Percentiles rank a stretch among this genome's conserved stretches.
Evolutionary conservation across 2,797 vertebrate species (phyloP).

Genomic region (Pygocentrus nattereri): DNA sequence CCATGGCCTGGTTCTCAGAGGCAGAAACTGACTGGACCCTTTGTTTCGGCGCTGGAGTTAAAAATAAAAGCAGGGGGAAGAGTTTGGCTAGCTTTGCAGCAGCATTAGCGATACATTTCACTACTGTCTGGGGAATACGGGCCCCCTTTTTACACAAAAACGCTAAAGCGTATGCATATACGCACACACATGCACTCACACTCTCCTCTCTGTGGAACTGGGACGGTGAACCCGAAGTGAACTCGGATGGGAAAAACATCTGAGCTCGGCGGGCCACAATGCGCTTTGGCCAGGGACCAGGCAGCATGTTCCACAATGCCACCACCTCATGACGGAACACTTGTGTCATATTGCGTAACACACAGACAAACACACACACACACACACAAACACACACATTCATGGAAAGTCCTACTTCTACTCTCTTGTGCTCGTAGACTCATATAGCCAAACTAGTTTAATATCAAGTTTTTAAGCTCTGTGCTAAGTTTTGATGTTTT

Average conservation of each 20-base stretch:
- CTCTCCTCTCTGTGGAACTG: neutral
- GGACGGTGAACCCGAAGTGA: conserved; percentile 54
- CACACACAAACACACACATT: conserved; percentile 18
- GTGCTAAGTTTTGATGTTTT: no score
- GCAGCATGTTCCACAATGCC: conserved; percentile 50
- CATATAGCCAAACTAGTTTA: neutral
- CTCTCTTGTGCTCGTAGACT: neutral
- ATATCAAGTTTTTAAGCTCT: neutral
- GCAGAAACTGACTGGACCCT: conserved; percentile 64
- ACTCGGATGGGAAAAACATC: conserved; percentile 59
- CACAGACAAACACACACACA: conserved; percentile 32
- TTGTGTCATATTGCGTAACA: conserved; percentile 54
- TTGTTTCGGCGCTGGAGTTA: conserved; percentile 65
- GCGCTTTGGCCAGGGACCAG: conserved; percentile 44
- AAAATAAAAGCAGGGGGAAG: conserved; percentile 67
- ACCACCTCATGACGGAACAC: conserved; percentile 56
- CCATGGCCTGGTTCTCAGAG: conserved; percentile 67
- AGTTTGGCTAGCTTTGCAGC: conserved; percentile 54
- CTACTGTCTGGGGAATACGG: conserved; percentile 55
- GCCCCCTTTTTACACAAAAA: conserved; percentile 56
- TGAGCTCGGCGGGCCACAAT: conserved; percentile 38
- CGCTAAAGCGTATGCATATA: conserved; percentile 49
- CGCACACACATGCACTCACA: conserved; percentile 50
- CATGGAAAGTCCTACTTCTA: conserved; percentile 38
- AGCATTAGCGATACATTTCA: conserved; percentile 60